Conservation (phyloP, 1,140 invertebrate species). For the Pygmarrhopalites habei region DNA sequence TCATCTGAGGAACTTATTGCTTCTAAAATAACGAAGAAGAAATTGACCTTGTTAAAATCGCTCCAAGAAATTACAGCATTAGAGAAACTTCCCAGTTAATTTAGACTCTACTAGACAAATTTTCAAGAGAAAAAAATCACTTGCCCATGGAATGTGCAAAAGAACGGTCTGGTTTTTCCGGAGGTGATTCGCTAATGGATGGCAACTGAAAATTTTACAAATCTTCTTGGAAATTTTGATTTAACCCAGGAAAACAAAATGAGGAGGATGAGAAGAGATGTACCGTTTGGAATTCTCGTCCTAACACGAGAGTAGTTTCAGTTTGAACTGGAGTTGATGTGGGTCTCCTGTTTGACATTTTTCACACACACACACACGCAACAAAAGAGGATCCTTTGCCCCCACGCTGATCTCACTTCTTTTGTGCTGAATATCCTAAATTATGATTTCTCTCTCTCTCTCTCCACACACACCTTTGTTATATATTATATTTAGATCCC, state of each 20-base stretch:
- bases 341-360: too few species aligned
- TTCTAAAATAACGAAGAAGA: neutral
- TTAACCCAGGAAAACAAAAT: neutral
- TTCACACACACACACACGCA: too few species aligned
- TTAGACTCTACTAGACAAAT: neutral
- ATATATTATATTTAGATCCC: too few species aligned
- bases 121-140: neutral
- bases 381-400: too few species aligned
- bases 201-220: slow-evolving; percentile 3
- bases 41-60: neutral
- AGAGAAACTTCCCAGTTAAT: neutral
- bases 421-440: too few species aligned
- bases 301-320: neutral
- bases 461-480: too few species aligned
- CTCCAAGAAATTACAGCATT: neutral
- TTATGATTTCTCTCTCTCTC: too few species aligned
- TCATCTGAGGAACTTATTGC: neutral
- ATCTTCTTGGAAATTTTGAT: neutral
- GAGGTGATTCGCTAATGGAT: neutral
- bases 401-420: too few species aligned
- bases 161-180: neutral
- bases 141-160: neutral
- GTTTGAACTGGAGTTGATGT: neutral
- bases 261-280: neutral
- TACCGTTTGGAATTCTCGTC: neutral